These are phyloP conservation scores for Ophion ellenae DNA, from an alignment of 2,888 invertebrate genomes.

Conservation along the genomic window DNA sequence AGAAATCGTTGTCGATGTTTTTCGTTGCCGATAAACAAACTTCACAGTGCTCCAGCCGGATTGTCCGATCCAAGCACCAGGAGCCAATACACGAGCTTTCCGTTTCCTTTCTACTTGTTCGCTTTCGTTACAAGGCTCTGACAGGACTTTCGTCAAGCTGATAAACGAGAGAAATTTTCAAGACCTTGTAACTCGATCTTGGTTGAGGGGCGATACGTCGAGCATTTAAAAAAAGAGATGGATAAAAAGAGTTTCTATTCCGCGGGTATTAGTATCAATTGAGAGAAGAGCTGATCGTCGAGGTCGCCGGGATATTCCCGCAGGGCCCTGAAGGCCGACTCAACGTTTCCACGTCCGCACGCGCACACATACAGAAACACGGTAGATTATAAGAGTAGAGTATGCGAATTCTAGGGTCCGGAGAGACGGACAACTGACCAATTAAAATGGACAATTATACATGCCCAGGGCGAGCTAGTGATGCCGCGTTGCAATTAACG, in stretches of 20 bases:
- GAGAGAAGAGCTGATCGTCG: slow-evolving; percentile 59
- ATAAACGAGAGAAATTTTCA: slow-evolving; percentile 5
- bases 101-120: background rate
- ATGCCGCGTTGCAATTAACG: slow-evolving; percentile 71
- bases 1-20: too few relatives aligned
- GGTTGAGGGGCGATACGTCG: background rate
- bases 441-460: slow-evolving; percentile 73
- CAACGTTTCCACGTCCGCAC: background rate
- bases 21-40: background rate
- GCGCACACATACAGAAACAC: background rate
- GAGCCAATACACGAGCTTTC: background rate
- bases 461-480: slow-evolving; percentile 59
- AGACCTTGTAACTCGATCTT: slow-evolving; percentile 43
- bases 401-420: slow-evolving; percentile 31
- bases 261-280: slow-evolving; percentile 59
- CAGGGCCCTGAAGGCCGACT: slow-evolving; percentile 58
- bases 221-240: slow-evolving; percentile 7
- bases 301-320: slow-evolving; percentile 60
- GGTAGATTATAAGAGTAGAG: slow-evolving; percentile 30
- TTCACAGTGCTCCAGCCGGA: background rate
- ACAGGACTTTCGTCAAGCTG: background rate
- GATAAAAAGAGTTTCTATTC: slow-evolving; percentile 38
- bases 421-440: slow-evolving; percentile 67
- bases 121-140: background rate
- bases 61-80: background rate